Evolutionary conservation across 2,797 vertebrate species (phyloP), one percentile per base, ranked within the genome.

Genomic region (Octomys mimax): DNA sequence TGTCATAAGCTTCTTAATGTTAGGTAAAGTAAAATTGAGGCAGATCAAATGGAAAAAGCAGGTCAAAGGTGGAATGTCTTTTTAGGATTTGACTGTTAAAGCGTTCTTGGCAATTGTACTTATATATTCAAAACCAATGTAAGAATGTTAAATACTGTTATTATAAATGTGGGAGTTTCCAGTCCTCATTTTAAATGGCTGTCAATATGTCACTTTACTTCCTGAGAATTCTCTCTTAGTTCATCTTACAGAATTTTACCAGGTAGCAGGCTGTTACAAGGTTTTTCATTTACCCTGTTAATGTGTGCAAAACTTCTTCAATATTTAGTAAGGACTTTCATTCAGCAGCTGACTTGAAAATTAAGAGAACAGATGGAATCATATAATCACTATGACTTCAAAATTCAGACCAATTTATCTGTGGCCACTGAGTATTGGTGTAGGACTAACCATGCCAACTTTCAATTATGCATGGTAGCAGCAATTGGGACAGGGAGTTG

Each of bases 301-400:
- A 92, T 12, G 39, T 64, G 36, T 87, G 75, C 66, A 73, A 73
- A 91, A 86, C 73, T 86, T 87, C 85, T 86, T 52, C 57, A 82
- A 61, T 85, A 96, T 81, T 96, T 78, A 75, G 93, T 86, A 90
- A 92, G 62, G 62, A 66, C 39, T 62, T 94, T 89, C 71, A 87
- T 71, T 95, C 96, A 87, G 92, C 92, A 97, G 62, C 86, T 98
- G 90, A 96, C 89, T 85, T 26, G 46, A 97, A 97, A 85, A 92
- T 91, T 92, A 95, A 90, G 36, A 85, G 46, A 96, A 96, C 91
- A 97, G 96, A 97, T 96, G 95, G 70, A 93, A 21, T 59, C 52
- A 31, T 93, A 89, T 90, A 94, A 95, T 73, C 57, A 89, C 75
- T 96, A 75, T 94, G 75, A 96, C 95, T 97, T 97, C 90, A 96